Conservation (phyloP, 2,888 invertebrate species). For the Tenthredo amoena region DNA sequence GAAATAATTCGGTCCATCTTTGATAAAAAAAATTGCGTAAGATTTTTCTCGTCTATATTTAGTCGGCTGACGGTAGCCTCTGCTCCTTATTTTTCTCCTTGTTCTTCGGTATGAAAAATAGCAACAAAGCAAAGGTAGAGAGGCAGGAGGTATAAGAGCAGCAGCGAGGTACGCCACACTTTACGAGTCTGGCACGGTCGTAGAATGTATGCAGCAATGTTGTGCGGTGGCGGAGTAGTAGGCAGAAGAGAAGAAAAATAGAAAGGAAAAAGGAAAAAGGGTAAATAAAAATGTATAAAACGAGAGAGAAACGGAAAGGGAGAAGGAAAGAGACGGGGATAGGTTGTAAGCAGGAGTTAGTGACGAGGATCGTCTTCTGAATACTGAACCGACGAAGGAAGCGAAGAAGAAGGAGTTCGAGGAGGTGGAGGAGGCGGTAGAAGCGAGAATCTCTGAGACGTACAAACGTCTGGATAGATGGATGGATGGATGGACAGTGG, state of each 20-base stretch:
- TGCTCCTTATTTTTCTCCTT: neutral
- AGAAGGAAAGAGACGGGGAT: constrained; percentile 48
- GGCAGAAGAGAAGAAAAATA: constrained; percentile 3
- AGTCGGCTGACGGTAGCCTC: neutral
- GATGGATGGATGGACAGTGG: constrained; percentile 56
- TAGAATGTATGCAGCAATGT: constrained; percentile 52
- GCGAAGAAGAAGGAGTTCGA: neutral
- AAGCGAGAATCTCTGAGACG: constrained; percentile 39
- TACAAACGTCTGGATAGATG: constrained; percentile 39
- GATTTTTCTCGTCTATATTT: constrained; percentile 27
- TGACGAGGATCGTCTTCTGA: constrained; percentile 52
- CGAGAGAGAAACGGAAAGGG: neutral
- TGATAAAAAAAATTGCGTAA: neutral
- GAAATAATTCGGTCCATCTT: too few relatives aligned
- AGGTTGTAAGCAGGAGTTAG: constrained; percentile 56
- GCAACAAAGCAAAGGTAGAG: constrained; percentile 6
- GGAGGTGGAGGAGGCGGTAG: neutral
- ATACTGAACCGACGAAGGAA: constrained; percentile 39
- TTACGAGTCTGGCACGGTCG: constrained; percentile 47
- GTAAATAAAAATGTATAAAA: neutral
- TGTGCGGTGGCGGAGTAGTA: neutral
- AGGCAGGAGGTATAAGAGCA: neutral
- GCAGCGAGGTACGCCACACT: constrained; percentile 40
- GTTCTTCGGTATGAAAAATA: constrained; percentile 10
- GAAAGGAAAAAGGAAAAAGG: neutral